A percentile compares a stretch with the other conserved stretches of the same genome.
These are phyloP conservation scores for Diceros bicornis DNA, from an alignment of 2,797 vertebrate species.

Conservation along the genomic window DNA sequence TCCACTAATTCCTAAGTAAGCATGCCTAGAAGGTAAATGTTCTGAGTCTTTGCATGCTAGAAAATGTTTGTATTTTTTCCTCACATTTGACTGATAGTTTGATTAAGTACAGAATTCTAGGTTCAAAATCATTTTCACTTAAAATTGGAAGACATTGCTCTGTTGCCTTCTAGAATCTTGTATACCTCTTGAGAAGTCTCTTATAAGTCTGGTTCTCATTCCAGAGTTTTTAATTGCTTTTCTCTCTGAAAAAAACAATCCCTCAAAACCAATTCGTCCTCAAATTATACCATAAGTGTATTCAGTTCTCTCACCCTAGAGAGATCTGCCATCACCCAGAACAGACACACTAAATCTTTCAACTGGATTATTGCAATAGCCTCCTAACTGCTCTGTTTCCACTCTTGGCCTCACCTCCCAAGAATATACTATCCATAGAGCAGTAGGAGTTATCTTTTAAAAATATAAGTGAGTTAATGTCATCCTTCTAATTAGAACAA, in stretches of 20 bases:
- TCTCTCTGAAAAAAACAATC: not conserved
- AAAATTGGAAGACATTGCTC: constrained; percentile 33
- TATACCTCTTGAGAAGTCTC: not conserved
- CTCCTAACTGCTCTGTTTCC: not conserved
- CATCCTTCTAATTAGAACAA: not conserved
- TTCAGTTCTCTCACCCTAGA: not conserved
- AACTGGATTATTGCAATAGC: not conserved
- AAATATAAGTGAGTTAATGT: not conserved
- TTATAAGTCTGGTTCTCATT: not conserved
- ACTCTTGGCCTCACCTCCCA: not conserved
- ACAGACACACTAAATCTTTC: not conserved
- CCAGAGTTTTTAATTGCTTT: not conserved
- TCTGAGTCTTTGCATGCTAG: not conserved
- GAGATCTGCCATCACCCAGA: not conserved
- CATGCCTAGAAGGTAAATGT: not conserved
- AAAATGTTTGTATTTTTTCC: constrained; percentile 23
- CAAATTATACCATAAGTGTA: not conserved
- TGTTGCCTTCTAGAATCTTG: constrained; percentile 46
- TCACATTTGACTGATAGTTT: constrained; percentile 29
- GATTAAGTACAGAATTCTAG: constrained; percentile 51
- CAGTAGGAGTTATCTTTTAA: not conserved
- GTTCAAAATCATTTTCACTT: constrained; percentile 44
- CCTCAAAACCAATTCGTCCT: constrained; percentile 40
- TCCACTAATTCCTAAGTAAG: constrained; percentile 35
- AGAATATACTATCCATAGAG: not conserved